These are phyloP conservation scores for Zaprionus taronus DNA, from an alignment of 1,140 invertebrate species.

Conservation along the genomic window DNA sequence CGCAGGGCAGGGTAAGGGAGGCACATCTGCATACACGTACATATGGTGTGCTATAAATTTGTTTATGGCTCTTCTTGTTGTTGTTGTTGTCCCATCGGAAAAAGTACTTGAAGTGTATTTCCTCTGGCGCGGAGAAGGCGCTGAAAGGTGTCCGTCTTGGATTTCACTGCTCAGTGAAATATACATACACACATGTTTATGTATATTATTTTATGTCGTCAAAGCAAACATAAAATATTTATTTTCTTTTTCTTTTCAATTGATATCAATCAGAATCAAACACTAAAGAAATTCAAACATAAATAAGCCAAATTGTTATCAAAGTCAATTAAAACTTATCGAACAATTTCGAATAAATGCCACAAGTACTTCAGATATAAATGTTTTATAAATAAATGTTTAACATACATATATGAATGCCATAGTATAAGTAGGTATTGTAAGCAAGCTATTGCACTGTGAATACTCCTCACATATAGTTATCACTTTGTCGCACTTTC, in stretches of 20 bases:
- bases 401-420: neutral
- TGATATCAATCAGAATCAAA: neutral
- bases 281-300: neutral
- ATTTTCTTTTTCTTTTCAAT: neutral
- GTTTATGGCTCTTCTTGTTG: slow-evolving; percentile 40
- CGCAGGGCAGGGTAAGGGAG: neutral
- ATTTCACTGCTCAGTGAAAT: slow-evolving; percentile 12
- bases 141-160: slow-evolving; percentile 17
- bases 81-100: neutral
- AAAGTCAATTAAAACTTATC: neutral
- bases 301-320: neutral
- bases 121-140: slow-evolving; percentile 3
- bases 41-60: slow-evolving; percentile 50
- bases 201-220: neutral
- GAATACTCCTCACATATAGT: neutral
- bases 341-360: neutral
- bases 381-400: neutral
- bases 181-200: neutral
- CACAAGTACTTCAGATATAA: neutral
- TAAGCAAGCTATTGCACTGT: neutral
- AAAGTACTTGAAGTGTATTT: slow-evolving; percentile 13
- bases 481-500: neutral
- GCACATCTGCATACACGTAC: slow-evolving; percentile 17
- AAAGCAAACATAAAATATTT: neutral
- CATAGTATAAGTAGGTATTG: neutral